phyloP scores from a whole-genome alignment of 2,888 invertebrate genomes.

The Punctoribates punctum region DNA sequence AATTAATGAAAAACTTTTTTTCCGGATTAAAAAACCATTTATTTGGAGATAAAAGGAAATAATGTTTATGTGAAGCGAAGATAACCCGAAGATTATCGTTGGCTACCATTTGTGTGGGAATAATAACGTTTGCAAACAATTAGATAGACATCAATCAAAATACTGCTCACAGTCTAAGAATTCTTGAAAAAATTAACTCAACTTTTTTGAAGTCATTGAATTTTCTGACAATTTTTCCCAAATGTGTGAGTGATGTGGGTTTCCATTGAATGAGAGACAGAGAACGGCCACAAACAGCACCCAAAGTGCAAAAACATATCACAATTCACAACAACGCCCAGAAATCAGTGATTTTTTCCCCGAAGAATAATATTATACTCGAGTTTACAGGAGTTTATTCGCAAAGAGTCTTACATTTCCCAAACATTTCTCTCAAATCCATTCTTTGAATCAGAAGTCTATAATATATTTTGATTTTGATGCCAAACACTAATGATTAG shows the following conservation, averaged over 20 bases:
- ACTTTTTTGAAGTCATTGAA: not conserved
- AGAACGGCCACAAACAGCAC: not conserved
- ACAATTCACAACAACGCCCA: constrained; percentile 13
- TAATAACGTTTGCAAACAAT: not conserved
- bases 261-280: not conserved
- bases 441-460: not conserved
- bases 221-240: not conserved
- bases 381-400: no score
- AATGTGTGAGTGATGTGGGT: constrained; percentile 4
- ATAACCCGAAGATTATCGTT: not conserved
- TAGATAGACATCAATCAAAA: constrained; percentile 18
- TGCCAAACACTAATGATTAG: constrained; percentile 15
- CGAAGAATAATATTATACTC: not conserved
- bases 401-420: not conserved
- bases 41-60: not conserved
- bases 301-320: not conserved
- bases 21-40: not conserved
- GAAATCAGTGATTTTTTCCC: not conserved
- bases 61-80: not conserved
- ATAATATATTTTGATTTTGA: constrained; percentile 20
- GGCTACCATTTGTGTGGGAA: not conserved
- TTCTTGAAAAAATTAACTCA: not conserved
- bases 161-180: not conserved
- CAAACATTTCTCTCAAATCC: not conserved
- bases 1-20: not conserved